Evolutionary conservation across 2,888 invertebrate species (phyloP).

Genomic region (Thyatira batis): DNA sequence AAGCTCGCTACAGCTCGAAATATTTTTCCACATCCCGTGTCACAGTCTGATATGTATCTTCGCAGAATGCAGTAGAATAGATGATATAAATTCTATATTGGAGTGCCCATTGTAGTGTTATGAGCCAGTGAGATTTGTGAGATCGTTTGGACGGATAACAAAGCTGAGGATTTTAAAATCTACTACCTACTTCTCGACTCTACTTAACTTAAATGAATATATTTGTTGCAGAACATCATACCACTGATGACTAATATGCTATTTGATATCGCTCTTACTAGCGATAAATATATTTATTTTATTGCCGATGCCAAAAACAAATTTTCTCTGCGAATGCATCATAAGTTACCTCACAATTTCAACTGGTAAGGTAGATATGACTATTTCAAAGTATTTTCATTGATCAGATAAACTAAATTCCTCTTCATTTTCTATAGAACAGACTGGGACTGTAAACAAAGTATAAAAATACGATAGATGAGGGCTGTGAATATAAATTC

Average conservation of each 20-base stretch:
- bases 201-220: not conserved
- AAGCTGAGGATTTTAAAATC: slow-evolving; percentile 10
- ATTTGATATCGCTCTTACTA: no score
- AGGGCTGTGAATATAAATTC: not conserved
- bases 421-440: no score
- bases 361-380: no score
- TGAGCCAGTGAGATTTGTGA: slow-evolving; percentile 37
- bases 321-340: no score
- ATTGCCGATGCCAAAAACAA: no score
- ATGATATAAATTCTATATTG: slow-evolving; percentile 41
- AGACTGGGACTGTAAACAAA: not conserved
- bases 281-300: no score
- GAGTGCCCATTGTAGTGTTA: slow-evolving; percentile 40
- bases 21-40: slow-evolving; percentile 29
- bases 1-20: slow-evolving; percentile 10
- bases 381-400: no score
- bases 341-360: no score
- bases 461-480: not conserved
- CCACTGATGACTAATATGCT: no score
- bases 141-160: slow-evolving; percentile 23
- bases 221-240: no score
- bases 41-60: slow-evolving; percentile 27
- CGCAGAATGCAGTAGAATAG: slow-evolving; percentile 28
- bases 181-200: no score
- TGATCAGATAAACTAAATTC: no score